These are phyloP conservation scores for Macropodus opercularis DNA, from an alignment of 2,797 vertebrate species.

Conservation along the genomic window DNA sequence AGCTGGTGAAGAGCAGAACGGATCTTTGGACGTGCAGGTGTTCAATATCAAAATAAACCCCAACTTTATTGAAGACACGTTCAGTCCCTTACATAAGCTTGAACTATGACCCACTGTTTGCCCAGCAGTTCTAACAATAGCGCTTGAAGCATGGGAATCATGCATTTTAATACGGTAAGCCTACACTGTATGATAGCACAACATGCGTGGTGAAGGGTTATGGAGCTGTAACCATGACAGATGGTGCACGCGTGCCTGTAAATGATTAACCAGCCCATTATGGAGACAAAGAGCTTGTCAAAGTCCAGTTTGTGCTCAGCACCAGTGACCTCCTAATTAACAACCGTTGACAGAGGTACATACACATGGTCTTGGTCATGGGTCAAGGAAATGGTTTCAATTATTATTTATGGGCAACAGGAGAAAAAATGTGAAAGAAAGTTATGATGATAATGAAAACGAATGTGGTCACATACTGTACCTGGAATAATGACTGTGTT, in stretches of 20 bases:
- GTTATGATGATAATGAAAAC: not conserved
- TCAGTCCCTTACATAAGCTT: not conserved
- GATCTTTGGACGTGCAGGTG: not conserved
- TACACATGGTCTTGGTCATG: constrained; percentile 50
- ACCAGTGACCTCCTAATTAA: constrained; percentile 64
- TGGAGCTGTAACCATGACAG: constrained; percentile 59
- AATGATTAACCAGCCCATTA: constrained; percentile 75
- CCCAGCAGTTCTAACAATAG: not conserved
- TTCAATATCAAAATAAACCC: not conserved
- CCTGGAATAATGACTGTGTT: not conserved
- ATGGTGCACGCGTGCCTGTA: constrained; percentile 45
- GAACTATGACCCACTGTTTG: not conserved
- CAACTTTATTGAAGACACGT: not conserved
- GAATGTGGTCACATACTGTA: not conserved
- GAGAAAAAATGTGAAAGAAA: constrained; percentile 7
- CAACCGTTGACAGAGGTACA: constrained; percentile 65
- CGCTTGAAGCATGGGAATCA: not conserved
- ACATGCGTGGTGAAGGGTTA: constrained; percentile 22
- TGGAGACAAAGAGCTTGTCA: constrained; percentile 44
- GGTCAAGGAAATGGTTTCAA: constrained; percentile 67
- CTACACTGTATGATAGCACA: not conserved
- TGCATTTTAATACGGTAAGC: not conserved
- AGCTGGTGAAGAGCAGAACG: not conserved
- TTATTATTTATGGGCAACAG: constrained; percentile 63
- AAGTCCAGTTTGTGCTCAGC: constrained; percentile 48